Conservation (phyloP, 1,140 invertebrate genomes). For the Augochlora pura region DNA sequence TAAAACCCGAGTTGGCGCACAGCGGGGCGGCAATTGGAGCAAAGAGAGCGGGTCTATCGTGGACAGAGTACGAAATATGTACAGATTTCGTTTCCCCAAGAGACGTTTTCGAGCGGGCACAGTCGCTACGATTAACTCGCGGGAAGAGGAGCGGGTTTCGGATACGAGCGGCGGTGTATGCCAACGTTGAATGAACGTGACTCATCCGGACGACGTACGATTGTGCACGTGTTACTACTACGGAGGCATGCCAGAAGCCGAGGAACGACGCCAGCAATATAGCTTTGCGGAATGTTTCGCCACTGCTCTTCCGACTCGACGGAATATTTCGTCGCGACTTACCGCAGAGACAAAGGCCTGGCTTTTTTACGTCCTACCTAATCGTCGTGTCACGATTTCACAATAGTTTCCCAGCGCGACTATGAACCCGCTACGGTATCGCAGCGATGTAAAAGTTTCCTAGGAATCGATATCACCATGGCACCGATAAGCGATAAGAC, state of each 20-base stretch:
- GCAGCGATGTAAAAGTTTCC: background rate
- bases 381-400: background rate
- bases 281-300: slow-evolving; percentile 40
- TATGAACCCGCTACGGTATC: too few relatives aligned
- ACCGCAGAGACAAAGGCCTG: too few relatives aligned
- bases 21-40: background rate
- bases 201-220: slow-evolving; percentile 36
- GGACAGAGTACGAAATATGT: background rate
- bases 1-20: background rate
- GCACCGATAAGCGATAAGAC: slow-evolving; percentile 10
- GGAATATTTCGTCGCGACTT: slow-evolving; percentile 6
- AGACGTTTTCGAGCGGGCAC: too few relatives aligned
- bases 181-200: slow-evolving; percentile 56
- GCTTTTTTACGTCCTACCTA: background rate
- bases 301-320: background rate
- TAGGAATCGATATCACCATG: slow-evolving; percentile 11
- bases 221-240: slow-evolving; percentile 55
- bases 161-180: background rate
- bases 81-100: slow-evolving; percentile 1
- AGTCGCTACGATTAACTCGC: background rate
- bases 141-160: background rate
- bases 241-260: slow-evolving; percentile 9
- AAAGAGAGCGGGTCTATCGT: background rate
- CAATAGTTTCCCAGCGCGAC: background rate
- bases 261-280: slow-evolving; percentile 20